phyloP scores from a whole-genome alignment of 2,797 vertebrate genomes.

The Girardinus metallicus region DNA sequence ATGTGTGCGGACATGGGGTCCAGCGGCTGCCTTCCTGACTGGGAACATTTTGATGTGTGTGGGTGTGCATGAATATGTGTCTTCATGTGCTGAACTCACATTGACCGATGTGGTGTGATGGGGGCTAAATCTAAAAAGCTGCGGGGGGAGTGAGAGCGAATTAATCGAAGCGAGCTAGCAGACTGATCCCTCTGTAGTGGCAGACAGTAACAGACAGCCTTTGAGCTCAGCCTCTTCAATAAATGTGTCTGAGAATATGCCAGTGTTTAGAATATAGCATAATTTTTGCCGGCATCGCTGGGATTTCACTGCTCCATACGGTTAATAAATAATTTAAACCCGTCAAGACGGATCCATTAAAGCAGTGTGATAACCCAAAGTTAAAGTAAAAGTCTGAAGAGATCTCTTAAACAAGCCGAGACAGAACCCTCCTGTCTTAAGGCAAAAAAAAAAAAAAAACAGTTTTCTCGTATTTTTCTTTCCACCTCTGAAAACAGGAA shows the following conservation, averaged over 20 bases:
- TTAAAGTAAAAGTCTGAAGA: slow-evolving; percentile 14
- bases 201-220: slow-evolving; percentile 41
- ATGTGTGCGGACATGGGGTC: not conserved
- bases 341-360: slow-evolving; percentile 35
- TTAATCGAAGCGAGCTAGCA: slow-evolving; percentile 60
- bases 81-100: slow-evolving; percentile 38
- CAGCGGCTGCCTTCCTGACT: slow-evolving; percentile 28
- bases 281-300: not conserved
- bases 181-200: slow-evolving; percentile 38
- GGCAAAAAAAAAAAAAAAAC: not conserved
- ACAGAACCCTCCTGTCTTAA: slow-evolving; percentile 8
- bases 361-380: slow-evolving; percentile 1
- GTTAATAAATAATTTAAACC: slow-evolving; percentile 33
- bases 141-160: slow-evolving; percentile 48
- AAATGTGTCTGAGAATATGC: slow-evolving; percentile 12
- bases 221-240: slow-evolving; percentile 50
- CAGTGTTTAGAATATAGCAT: not conserved
- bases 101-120: slow-evolving; percentile 58
- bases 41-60: slow-evolving; percentile 26
- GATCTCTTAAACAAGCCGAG: slow-evolving; percentile 22
- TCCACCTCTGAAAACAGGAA: slow-evolving; percentile 28
- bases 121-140: slow-evolving; percentile 54
- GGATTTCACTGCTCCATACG: slow-evolving; percentile 21
- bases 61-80: slow-evolving; percentile 8
- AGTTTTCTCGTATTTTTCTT: slow-evolving; percentile 12